These are phyloP conservation scores for Ctenopoma kingsleyae DNA, from an alignment of 2,797 vertebrate genomes.

Conservation along the genomic window DNA sequence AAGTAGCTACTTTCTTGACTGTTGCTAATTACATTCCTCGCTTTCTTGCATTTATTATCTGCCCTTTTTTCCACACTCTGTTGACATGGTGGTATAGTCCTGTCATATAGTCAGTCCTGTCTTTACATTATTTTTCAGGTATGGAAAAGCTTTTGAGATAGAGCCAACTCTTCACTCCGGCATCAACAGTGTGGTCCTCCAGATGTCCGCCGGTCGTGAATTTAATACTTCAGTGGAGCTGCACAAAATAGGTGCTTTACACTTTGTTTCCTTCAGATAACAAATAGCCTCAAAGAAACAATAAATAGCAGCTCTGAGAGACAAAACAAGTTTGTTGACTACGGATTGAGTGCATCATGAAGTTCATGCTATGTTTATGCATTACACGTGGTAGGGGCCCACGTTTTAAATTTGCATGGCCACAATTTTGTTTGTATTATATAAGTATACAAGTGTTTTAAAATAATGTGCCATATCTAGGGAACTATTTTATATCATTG, in stretches of 20 bases:
- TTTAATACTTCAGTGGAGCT: slow-evolving; percentile 90
- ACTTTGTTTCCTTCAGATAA: background rate
- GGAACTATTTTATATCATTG: no score
- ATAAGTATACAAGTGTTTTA: no score
- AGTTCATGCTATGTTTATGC: no score
- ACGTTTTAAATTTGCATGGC: background rate
- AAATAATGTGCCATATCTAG: no score
- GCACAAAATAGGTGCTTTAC: slow-evolving; percentile 87
- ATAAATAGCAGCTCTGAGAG: background rate
- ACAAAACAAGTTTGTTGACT: background rate
- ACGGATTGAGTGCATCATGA: background rate
- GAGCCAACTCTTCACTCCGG: slow-evolving; percentile 92
- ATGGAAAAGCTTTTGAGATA: slow-evolving; percentile 89
- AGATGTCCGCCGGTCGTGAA: slow-evolving; percentile 88
- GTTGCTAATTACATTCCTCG: no score
- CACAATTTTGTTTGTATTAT: no score
- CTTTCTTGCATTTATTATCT: no score
- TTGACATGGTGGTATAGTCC: no score
- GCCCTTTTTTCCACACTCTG: no score
- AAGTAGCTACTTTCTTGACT: background rate
- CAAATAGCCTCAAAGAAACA: no score
- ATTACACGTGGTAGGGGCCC: background rate
- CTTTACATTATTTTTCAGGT: slow-evolving; percentile 80
- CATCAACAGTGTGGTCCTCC: slow-evolving; percentile 90
- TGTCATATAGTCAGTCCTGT: background rate